phyloP scores from a whole-genome alignment of 2,797 vertebrate genomes.

The Petrocephalus schoutedeni region DNA sequence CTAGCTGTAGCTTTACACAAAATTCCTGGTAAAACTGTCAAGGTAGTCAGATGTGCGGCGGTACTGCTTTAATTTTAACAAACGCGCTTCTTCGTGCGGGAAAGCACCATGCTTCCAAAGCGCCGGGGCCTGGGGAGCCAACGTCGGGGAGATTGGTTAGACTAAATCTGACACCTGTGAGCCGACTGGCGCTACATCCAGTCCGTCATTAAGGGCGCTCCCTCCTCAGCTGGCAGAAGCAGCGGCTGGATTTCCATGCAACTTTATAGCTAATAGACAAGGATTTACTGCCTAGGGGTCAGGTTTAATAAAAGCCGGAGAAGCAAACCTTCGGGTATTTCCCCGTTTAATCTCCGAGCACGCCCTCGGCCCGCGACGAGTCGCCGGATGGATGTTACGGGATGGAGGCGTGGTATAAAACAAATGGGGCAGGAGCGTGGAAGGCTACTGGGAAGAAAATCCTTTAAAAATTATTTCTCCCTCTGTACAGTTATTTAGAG shows the following conservation, averaged over 20 bases:
- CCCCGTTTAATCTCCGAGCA: background rate
- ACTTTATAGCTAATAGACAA: slow-evolving; percentile 15
- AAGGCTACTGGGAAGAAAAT: background rate
- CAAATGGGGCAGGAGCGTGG: background rate
- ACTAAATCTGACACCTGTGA: background rate
- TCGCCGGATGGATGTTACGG: background rate
- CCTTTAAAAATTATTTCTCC: background rate
- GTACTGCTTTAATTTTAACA: background rate
- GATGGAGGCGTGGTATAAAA: background rate
- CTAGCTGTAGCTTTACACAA: background rate
- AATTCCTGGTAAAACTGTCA: slow-evolving; percentile 1
- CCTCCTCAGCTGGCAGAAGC: background rate
- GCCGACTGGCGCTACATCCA: background rate
- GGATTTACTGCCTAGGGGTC: slow-evolving; percentile 6
- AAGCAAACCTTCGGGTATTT: background rate
- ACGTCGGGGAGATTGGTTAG: slow-evolving; percentile 1
- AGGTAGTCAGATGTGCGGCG: background rate
- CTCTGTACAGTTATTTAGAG: background rate
- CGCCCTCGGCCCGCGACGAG: background rate
- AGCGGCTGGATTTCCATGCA: background rate
- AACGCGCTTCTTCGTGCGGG: background rate
- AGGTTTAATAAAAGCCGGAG: slow-evolving; percentile 6
- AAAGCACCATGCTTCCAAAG: background rate
- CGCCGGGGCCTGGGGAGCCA: background rate
- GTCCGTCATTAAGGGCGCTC: background rate